Evolutionary conservation across 2,888 invertebrate species (phyloP), one percentile per base, ranked within the genome.

Genomic region (Mythimna vitellina): DNA sequence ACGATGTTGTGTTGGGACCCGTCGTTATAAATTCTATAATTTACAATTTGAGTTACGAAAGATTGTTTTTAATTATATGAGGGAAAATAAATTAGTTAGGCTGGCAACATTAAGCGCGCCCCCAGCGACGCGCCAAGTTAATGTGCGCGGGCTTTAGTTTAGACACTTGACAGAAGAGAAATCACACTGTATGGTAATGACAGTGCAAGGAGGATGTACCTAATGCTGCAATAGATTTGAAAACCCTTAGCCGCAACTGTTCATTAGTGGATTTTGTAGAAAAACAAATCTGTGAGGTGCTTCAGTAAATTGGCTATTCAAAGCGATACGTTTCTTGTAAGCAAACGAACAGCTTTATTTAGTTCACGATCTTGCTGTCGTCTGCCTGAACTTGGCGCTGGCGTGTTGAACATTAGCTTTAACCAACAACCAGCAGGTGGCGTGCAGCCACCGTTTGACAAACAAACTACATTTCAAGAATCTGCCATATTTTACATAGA

Each of bases 401-500:
- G 25, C 5, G n/a, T 10, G 10, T 57, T 57, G 5, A 57, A 57
- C n/a, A 57, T 20, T 20, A 32, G 10, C 5, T 57, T 57, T 10
- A 29, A 29, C 8, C 3, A 56, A 9, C 1, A n/a, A 6, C 32
- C 20, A 20, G 32, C 35, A 57, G 57, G 35, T 57, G 32, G 57
- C 57, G 35, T 6, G 32, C 32, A 9, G 29, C 29, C 29, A 17
- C 4, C 8, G 1, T 70, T 22, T 3, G 17, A n/a, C 25, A n/a
- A 46, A 60, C 8, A 8, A 6, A 8, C 14, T 17, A 46, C 17
- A 17, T 0, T 20, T 6, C 17, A 8, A 17, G 32, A 7, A 29
- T n/a, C 17, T 53, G 20, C 10, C 29, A 2, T 22, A 17, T 29
- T 54, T 35, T 38, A 49, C 14, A 63, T 46, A 70, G 71, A 75